Conservation (phyloP, 2,888 invertebrate genomes). For the Abrostola tripartita region DNA sequence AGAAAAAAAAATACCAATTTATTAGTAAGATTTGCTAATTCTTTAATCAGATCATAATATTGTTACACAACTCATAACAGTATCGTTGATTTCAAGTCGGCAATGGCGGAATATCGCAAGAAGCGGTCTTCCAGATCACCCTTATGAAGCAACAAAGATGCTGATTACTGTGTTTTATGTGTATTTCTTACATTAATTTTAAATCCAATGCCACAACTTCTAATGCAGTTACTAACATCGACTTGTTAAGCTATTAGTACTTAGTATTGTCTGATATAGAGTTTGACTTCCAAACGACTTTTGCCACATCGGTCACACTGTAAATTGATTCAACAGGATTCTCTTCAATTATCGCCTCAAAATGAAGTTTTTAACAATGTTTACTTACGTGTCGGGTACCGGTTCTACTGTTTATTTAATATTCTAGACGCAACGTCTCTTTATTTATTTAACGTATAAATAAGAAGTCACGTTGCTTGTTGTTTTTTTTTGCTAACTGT, state of each 20-base stretch:
- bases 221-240: too few species aligned
- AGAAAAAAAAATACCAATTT: too few species aligned
- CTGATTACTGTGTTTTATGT: too few species aligned
- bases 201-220: too few species aligned
- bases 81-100: too few species aligned
- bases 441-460: constrained; percentile 44
- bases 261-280: constrained; percentile 35
- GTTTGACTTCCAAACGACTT: constrained; percentile 67
- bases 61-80: too few species aligned
- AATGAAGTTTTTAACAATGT: constrained; percentile 65
- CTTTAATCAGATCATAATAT: too few species aligned
- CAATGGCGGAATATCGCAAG: too few species aligned
- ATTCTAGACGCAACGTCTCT: constrained; percentile 49
- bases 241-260: constrained; percentile 14
- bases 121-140: too few species aligned
- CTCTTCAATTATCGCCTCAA: constrained; percentile 66
- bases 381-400: constrained; percentile 62
- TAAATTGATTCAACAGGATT: constrained; percentile 69
- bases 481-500: constrained; percentile 41
- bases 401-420: constrained; percentile 61
- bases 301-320: constrained; percentile 61
- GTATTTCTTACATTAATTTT: too few species aligned
- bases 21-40: too few species aligned
- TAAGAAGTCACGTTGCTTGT: constrained; percentile 41
- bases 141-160: too few species aligned